Conservation (phyloP, 1,140 invertebrate species). For the Platyscapa corneri region DNA sequence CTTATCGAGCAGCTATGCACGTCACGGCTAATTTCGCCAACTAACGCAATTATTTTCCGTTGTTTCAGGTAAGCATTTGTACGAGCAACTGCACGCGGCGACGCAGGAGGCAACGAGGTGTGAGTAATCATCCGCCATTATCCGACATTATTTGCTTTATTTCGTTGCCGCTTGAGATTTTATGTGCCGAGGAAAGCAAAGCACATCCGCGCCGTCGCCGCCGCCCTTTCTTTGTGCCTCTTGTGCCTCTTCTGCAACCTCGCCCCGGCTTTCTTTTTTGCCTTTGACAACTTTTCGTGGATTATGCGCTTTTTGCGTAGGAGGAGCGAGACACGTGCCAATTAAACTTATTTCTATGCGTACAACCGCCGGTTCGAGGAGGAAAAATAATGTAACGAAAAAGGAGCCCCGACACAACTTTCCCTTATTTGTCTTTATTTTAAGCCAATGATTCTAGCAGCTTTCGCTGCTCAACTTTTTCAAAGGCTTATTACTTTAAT, state of each 20-base stretch:
- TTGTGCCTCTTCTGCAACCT: neutral
- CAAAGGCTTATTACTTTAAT: no score
- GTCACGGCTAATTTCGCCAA: constrained; percentile 48
- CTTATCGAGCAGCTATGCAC: constrained; percentile 34
- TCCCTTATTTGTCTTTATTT: no score
- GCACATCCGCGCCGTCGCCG: no score
- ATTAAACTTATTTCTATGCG: no score
- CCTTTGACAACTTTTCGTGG: neutral
- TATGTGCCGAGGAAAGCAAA: neutral
- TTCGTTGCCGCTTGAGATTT: neutral
- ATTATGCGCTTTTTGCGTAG: neutral
- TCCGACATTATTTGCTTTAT: neutral
- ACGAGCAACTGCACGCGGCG: neutral
- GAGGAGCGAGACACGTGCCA: no score
- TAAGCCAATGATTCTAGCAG: no score
- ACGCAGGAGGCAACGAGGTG: neutral
- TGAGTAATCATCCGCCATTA: constrained; percentile 25
- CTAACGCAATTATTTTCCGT: constrained; percentile 69
- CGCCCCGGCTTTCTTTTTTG: neutral
- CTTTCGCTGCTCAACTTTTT: no score
- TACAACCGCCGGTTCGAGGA: no score
- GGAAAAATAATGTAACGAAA: no score
- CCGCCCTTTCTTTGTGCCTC: neutral
- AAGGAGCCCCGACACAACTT: no score
- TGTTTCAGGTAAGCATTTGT: constrained; percentile 60